These are phyloP conservation scores for Caloenas nicobarica DNA, from an alignment of 2,113 vertebrate species.

Conservation along the genomic window DNA sequence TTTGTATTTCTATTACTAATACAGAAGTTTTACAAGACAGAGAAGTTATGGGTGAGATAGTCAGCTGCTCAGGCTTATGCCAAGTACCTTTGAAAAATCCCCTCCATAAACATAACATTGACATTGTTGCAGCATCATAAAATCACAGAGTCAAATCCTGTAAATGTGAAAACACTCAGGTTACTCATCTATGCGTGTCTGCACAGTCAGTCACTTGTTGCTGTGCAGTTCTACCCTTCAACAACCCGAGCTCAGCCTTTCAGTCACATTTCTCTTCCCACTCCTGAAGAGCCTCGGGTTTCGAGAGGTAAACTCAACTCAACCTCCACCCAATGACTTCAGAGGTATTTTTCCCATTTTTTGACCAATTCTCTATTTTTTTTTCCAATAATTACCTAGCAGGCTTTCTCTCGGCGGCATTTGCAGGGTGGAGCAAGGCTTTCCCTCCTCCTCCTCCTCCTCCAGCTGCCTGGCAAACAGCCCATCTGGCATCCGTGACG, in stretches of 20 bases:
- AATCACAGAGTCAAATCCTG: background rate
- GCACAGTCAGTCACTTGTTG: background rate
- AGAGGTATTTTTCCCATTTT: background rate
- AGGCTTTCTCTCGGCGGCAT: rapidly evolving
- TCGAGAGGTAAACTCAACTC: background rate
- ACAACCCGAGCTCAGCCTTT: background rate
- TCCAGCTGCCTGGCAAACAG: background rate
- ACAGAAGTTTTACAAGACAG: background rate
- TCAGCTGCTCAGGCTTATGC: background rate
- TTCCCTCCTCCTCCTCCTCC: conserved; percentile 31
- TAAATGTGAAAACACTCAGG: rapidly evolving
- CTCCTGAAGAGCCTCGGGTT: background rate
- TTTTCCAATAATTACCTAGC: background rate
- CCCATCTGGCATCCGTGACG: conserved; percentile 62
- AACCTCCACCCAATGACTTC: background rate
- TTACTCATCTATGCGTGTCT: background rate
- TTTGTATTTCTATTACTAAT: background rate
- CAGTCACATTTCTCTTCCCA: rapidly evolving
- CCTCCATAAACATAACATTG: background rate
- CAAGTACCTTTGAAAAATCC: background rate
- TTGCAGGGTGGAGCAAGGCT: background rate
- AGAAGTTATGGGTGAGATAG: background rate
- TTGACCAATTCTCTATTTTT: background rate
- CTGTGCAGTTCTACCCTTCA: rapidly evolving
- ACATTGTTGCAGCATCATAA: background rate